Percentiles rank a stretch among this genome's conserved stretches.
phyloP scores from a whole-genome alignment of 2,797 vertebrate species.

The Percopsis omiscomaycus region DNA sequence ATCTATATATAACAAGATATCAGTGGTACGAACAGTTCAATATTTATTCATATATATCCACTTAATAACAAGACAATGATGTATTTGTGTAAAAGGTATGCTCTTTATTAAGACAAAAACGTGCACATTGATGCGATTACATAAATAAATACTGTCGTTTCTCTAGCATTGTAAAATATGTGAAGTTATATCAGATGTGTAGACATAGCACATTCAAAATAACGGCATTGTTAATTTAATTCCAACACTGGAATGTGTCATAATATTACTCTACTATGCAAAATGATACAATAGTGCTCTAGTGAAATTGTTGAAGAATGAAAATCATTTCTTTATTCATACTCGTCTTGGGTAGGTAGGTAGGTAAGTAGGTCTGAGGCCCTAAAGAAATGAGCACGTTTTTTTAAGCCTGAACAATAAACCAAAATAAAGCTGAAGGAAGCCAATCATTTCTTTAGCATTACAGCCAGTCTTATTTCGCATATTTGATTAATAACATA shows the following conservation, averaged over 20 bases:
- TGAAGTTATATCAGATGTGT: slow-evolving; percentile 2
- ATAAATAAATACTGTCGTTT: slow-evolving; percentile 34
- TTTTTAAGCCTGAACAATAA: slow-evolving; percentile 60
- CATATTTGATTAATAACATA: slow-evolving; percentile 16
- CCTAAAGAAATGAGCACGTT: slow-evolving; percentile 45
- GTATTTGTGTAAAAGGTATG: slow-evolving; percentile 12
- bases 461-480: background rate
- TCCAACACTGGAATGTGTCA: slow-evolving; percentile 56
- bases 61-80: too few relatives aligned
- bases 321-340: slow-evolving; percentile 21
- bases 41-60: too few relatives aligned
- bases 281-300: slow-evolving; percentile 23
- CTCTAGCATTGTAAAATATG: slow-evolving; percentile 16
- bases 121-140: slow-evolving; percentile 47
- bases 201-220: background rate
- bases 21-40: too few relatives aligned
- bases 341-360: slow-evolving; percentile 38
- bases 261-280: slow-evolving; percentile 9
- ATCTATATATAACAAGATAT: background rate
- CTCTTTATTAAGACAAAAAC: slow-evolving; percentile 28
- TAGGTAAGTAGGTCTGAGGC: slow-evolving; percentile 58
- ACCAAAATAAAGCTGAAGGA: slow-evolving; percentile 9
- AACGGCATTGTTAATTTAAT: slow-evolving; percentile 23
- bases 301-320: slow-evolving; percentile 19
- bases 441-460: background rate